Base-by-base conservation (phyloP, 2,113 vertebrate species). In the Pygoscelis antarcticus region DNA sequence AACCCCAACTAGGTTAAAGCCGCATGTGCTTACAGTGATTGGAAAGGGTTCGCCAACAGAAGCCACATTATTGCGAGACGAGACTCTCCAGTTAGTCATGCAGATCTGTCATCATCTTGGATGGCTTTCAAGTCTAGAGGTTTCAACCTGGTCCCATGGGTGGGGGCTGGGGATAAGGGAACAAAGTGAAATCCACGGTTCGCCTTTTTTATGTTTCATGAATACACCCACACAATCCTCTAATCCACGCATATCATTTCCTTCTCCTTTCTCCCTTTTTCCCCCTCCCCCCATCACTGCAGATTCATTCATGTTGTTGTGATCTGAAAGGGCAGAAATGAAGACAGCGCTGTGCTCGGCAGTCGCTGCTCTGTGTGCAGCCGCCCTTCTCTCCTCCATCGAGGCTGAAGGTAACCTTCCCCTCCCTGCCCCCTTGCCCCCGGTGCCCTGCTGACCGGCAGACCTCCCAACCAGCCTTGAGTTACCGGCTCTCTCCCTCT, bases 391-490 rank as follows among this genome's bases (percentile, higher is more conserved):
- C 95, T 97, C 98, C 94, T 98, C 98, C 95, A 98, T 97, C 87
- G 98, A 98, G 95, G 99, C 99, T 96, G 99, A 99, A 99, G 99
- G 99, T 99, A 99, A 99, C 96, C 91, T 74, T 89, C 52, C 81
- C 61, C 78, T 91, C 49, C 49, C 62, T 58, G 58, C 34, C 16
- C 61, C 18, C 66, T 55, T 34, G 81, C 49, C 92, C 57, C 61
- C 11, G 0, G 58, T 85, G 81, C 51, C 96, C 90, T 0, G 0
- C 76, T 90, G 93, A 85, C 85, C 94, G 75, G 14, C 42, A 82
- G 88, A 81, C 32, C 46, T 92, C 76, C 79, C 82, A 42, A 18
- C 26, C 82, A 68, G 29, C 62, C 85, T 81, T 69, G 57, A 87
- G 65, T 82, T 88, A 79, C 70, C 23, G 8, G 30, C 58, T 89